Evolutionary conservation across 2,888 invertebrate genomes (phyloP), one percentile per base, ranked within the genome.

Genomic region (Brachypalpus laphriformis): DNA sequence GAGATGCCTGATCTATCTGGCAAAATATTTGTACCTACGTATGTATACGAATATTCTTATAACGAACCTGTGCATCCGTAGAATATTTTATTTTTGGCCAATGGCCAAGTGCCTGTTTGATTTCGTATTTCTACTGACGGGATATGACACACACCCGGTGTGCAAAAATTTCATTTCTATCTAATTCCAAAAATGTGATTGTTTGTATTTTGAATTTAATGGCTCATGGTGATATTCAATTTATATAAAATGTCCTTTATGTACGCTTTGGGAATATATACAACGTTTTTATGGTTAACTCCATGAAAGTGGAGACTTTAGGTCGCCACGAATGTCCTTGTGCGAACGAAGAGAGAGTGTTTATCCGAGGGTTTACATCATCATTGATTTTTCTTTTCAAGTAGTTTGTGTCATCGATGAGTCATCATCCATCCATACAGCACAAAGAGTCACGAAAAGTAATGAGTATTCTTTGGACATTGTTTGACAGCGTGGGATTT

Each of bases 341-440:
- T 22, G 3, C 3, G 37, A 9, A 9, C 7, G 1, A 34, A 34
- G 51, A 66, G 18, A 20, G n/a, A 18, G 20, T 14, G 16, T 47
- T 9, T 42, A 2, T 42, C n/a, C 8, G 49, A 8, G 8, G n/a
- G 14, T 18, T 28, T 49, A 22, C 34, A 34, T 66, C 37, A 37
- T 66, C 25, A 11, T 51, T 51, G 37, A 11, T 49, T 49, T 49
- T 45, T 49, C 40, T 31, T 65, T 6, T 9, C 18, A 49, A 49
- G 7, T n/a, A 28, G 11, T 47, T 49, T 65, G 34, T 37, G 47
- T 65, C 65, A 65, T 65, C 65, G 65, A 37, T 49, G 49, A 49
- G 65, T 65, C 65, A 49, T 34, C 16, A 28, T 6, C 42, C 20
- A 18, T 8, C 47, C 18, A 40, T n/a, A 18, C 14, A 18, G 1